These are phyloP conservation scores for Cydia amplana DNA, from an alignment of 1,140 invertebrate genomes.

Conservation along the genomic window DNA sequence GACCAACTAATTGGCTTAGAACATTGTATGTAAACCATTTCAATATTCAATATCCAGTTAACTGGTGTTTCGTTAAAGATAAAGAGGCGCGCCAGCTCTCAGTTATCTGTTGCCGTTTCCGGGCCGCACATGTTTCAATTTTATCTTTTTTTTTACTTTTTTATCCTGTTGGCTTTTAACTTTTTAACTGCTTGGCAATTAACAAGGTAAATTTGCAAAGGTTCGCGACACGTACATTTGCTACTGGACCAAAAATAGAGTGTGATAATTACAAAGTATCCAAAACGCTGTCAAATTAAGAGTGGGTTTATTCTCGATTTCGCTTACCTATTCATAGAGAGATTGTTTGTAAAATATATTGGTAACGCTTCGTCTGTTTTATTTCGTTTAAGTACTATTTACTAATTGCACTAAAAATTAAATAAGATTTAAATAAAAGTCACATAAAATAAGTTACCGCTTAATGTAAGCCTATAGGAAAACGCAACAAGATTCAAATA, in stretches of 20 bases:
- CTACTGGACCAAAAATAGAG: background rate
- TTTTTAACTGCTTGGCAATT: slow-evolving; percentile 4
- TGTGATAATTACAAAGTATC: background rate
- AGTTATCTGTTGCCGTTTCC: slow-evolving; percentile 14
- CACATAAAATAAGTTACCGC: background rate
- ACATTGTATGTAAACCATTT: slow-evolving; percentile 67
- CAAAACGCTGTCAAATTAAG: background rate
- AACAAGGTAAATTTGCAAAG: slow-evolving; percentile 10
- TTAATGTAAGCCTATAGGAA: background rate
- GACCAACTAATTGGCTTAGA: slow-evolving; percentile 77
- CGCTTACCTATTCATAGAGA: background rate
- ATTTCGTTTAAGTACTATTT: too few relatives aligned
- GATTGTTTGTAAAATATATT: too few relatives aligned
- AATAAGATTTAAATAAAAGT: too few relatives aligned
- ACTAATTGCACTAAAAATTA: too few relatives aligned
- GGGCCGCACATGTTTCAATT: slow-evolving; percentile 17
- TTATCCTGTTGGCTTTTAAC: slow-evolving; percentile 9
- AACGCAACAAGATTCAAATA: slow-evolving; percentile 31
- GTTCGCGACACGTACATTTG: background rate
- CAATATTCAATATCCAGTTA: slow-evolving; percentile 72
- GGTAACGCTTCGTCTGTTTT: too few relatives aligned
- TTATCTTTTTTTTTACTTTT: slow-evolving; percentile 1
- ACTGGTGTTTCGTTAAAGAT: slow-evolving; percentile 61
- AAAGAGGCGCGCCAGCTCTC: slow-evolving; percentile 38
- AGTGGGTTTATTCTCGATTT: background rate